Evolutionary conservation across 2,888 invertebrate species (phyloP).

Genomic region (Pyrrhia umbra): DNA sequence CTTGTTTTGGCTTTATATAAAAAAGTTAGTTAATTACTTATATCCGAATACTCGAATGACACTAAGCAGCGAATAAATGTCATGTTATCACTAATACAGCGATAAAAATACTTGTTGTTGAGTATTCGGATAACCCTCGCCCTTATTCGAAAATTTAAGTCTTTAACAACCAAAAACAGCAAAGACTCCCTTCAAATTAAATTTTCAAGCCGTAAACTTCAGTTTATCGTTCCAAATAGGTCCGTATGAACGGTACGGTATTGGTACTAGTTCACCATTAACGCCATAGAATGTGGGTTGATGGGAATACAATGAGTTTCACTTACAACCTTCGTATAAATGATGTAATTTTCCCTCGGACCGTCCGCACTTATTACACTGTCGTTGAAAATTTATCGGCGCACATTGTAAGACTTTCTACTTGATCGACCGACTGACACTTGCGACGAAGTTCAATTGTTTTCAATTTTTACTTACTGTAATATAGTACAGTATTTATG

Average conservation of each 20-base stretch:
- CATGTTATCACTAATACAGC: no score
- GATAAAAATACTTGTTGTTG: no score
- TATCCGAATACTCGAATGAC: no score
- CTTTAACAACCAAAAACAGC: neutral
- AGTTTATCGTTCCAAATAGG: neutral
- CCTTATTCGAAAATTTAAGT: no score
- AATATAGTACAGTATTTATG: no score
- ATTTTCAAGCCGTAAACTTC: neutral
- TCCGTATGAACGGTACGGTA: constrained; percentile 3
- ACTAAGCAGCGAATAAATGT: no score
- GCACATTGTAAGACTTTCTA: neutral
- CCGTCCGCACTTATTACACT: neutral
- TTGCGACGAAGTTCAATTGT: no score
- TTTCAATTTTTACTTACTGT: no score
- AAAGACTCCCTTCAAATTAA: neutral
- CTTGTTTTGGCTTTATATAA: no score
- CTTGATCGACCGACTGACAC: no score
- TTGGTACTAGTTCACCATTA: constrained; percentile 12
- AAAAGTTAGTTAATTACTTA: no score
- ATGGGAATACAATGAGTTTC: constrained; percentile 47
- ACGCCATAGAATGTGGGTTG: constrained; percentile 17
- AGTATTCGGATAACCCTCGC: neutral
- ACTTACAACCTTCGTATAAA: constrained; percentile 34
- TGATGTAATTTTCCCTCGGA: constrained; percentile 18
- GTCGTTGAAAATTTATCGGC: constrained; percentile 2